A percentile compares a stretch with the other conserved stretches of the same genome.
phyloP scores from a whole-genome alignment of 2,888 invertebrate genomes.

The Thecocarcelia acutangulata region DNA sequence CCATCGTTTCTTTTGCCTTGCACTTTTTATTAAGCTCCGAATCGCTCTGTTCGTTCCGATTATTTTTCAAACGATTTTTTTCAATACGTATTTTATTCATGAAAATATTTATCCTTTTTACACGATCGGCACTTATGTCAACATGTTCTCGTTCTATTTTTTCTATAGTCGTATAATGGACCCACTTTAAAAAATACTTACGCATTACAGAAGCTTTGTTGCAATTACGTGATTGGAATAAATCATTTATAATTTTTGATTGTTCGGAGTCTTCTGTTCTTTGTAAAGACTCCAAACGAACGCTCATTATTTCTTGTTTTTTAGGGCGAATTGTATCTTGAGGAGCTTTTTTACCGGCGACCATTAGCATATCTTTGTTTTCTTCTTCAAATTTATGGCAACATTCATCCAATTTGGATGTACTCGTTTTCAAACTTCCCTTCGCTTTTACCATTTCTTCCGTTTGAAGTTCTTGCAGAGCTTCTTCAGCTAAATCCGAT shows the following conservation, averaged over 20 bases:
- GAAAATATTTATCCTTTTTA: conserved; percentile 79
- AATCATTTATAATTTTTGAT: conserved; percentile 76
- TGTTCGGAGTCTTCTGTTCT: conserved; percentile 72
- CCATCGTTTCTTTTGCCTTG: conserved; percentile 1
- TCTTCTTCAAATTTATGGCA: not conserved
- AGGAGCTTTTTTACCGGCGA: conserved; percentile 11
- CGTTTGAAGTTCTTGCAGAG: conserved; percentile 76
- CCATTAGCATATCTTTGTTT: not conserved
- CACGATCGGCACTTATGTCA: conserved; percentile 73
- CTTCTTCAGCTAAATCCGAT: conserved; percentile 79
- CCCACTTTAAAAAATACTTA: conserved; percentile 79
- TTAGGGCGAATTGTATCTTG: conserved; percentile 1
- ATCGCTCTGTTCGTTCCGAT: conserved; percentile 44
- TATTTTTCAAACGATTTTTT: conserved; percentile 71
- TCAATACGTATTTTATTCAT: conserved; percentile 79
- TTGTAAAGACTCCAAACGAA: conserved; percentile 12
- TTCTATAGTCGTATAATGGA: conserved; percentile 79
- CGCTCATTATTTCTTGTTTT: not conserved
- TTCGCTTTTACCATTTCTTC: conserved; percentile 72
- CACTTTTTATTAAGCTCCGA: not conserved
- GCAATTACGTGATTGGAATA: conserved; percentile 73
- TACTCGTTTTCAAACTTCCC: conserved; percentile 12
- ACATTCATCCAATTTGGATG: not conserved
- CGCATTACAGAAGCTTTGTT: conserved; percentile 72
- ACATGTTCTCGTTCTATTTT: conserved; percentile 78